phyloP scores from a whole-genome alignment of 2,888 invertebrate species.

The Himalopsyche kuldschensis region DNA sequence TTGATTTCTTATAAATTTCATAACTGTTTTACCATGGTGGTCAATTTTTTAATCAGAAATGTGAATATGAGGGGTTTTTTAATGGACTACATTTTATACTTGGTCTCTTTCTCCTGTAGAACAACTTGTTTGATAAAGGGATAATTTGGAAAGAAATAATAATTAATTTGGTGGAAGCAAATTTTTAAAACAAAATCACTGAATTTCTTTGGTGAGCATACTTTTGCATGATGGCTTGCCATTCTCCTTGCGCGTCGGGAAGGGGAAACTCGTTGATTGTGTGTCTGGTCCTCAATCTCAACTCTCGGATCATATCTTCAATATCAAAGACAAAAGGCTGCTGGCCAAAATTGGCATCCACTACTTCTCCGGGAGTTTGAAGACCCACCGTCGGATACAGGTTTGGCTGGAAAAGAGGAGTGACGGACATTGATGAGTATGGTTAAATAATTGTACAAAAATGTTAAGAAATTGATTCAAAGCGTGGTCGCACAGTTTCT shows the following conservation, averaged over 20 bases:
- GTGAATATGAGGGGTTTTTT: too few species aligned
- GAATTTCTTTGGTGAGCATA: conserved; percentile 47
- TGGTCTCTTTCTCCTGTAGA: too few species aligned
- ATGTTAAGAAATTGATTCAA: background rate
- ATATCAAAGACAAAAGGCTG: conserved; percentile 97
- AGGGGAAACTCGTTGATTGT: conserved; percentile 88
- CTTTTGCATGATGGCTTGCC: conserved; percentile 92
- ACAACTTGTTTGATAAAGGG: too few species aligned
- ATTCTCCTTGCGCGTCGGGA: conserved; percentile 84
- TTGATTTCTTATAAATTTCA: too few species aligned
- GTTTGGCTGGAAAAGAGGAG: conserved; percentile 70
- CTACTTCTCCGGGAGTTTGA: conserved; percentile 97
- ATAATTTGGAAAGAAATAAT: too few species aligned
- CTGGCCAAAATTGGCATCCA: conserved; percentile 98
- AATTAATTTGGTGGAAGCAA: background rate
- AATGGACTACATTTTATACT: too few species aligned
- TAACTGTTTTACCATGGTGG: too few species aligned
- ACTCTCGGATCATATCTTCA: conserved; percentile 93
- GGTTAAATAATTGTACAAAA: background rate
- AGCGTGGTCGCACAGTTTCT: background rate
- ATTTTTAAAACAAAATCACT: background rate
- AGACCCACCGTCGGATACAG: conserved; percentile 97
- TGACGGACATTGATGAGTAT: background rate
- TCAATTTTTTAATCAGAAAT: too few species aligned
- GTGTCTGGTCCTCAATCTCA: conserved; percentile 78